Base-by-base conservation (phyloP, 2,888 invertebrate species). In the Chrysomela aeneicollis region DNA sequence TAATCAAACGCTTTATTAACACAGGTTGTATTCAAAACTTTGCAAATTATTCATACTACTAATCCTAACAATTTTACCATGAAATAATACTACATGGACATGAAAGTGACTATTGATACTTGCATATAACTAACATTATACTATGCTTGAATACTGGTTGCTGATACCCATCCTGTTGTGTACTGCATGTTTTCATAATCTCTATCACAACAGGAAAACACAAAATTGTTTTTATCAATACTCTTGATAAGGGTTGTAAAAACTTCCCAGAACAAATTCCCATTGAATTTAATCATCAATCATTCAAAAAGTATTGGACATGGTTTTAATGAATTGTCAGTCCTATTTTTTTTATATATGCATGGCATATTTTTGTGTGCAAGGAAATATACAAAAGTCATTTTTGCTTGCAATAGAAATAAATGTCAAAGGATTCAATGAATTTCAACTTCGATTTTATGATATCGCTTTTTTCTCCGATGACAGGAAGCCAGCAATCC, bases 401-500 rank as follows among this genome's bases (percentile, higher is more conserved):
- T 35, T 35, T 35, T 35, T 35, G 35, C 35, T 35, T 35, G 35
- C 12, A 6, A 26, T 26, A 26, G 26, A 8, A 35, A 35, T 35
- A 26, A 26, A 26, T 26, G 3, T 26, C 6, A 26, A n/a, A n/a
- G n/a, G n/a, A n/a, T n/a, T n/a, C n/a, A n/a, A n/a, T n/a, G n/a
- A n/a, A 5, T 6, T 26, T 26, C 26, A 26, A 26, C 6, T 6
- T 26, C 26, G 4, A 26, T 26, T 3, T 26, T 26, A 26, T 26
- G 26, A 5, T 26, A 26, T 26, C 26, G 3, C 4, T 12, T 53
- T 42, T 19, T 37, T 42, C 19, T 19, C 19, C 10, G 19, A 35
- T 15, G 19, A 47, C 75, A 95, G 94, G 94, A 95, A 86, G 94
- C 94, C 78, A 94, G 92, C 79, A 94, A 94, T 86, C 94, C 94